Conservation (phyloP, 2,888 invertebrate species). For the Carcina quercana region DNA sequence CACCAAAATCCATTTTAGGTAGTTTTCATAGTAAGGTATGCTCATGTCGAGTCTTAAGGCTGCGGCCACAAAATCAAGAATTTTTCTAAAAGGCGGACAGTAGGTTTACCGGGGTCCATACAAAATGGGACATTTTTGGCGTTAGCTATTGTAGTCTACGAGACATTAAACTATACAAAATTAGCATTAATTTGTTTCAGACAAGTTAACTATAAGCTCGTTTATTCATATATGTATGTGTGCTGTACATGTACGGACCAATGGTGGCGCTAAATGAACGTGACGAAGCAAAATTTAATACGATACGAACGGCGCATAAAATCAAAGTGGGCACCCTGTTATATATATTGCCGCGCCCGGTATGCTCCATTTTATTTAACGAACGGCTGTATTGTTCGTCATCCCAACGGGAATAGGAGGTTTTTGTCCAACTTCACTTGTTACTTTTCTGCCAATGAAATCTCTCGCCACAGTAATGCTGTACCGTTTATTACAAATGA, state of each 20-base stretch:
- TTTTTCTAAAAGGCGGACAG: too few relatives aligned
- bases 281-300: conserved; percentile 40
- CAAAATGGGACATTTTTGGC: too few relatives aligned
- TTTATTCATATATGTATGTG: too few relatives aligned
- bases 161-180: too few relatives aligned
- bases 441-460: conserved; percentile 1
- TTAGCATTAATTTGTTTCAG: too few relatives aligned
- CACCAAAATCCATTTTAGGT: too few relatives aligned
- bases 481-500: not conserved
- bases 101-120: too few relatives aligned
- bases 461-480: not conserved
- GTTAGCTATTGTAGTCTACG: too few relatives aligned
- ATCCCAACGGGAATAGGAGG: conserved; percentile 1
- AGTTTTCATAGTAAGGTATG: too few relatives aligned
- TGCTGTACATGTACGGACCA: conserved; percentile 20
- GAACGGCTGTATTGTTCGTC: conserved; percentile 16
- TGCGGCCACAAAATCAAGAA: too few relatives aligned
- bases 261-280: conserved; percentile 32
- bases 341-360: conserved; percentile 14
- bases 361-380: conserved; percentile 17
- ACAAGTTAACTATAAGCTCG: too few relatives aligned
- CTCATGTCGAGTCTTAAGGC: too few relatives aligned
- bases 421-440: not conserved
- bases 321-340: conserved; percentile 22
- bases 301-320: conserved; percentile 30